These are phyloP conservation scores for Distichodus sexfasciatus DNA, from an alignment of 2,797 vertebrate species.

Conservation along the genomic window DNA sequence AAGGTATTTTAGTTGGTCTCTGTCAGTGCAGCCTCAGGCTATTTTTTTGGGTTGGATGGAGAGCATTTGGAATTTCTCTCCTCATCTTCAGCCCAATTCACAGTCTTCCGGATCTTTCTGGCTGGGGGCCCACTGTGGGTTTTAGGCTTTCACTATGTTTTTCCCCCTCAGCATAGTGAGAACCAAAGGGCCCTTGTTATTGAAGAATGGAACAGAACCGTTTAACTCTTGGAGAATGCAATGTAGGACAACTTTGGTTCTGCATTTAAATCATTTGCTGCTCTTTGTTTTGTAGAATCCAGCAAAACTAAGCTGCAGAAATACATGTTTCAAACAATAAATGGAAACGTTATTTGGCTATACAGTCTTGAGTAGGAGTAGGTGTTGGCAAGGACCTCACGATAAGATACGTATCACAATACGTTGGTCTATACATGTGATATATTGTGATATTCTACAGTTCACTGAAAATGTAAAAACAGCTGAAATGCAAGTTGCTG, in stretches of 20 bases:
- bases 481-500: too few species aligned
- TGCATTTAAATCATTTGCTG: background rate
- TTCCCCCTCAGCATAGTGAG: conserved; percentile 20
- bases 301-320: too few species aligned
- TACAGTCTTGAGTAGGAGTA: too few species aligned
- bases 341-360: too few species aligned
- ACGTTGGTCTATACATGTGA: too few species aligned
- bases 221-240: background rate
- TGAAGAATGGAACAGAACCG: background rate
- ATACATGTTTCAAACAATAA: too few species aligned
- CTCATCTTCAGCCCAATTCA: conserved; percentile 4
- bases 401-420: too few species aligned
- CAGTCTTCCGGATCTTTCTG: conserved; percentile 50
- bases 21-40: background rate
- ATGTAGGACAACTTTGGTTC: background rate
- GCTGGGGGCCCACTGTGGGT: conserved; percentile 37
- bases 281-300: too few species aligned
- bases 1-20: background rate
- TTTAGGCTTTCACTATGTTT: conserved; percentile 30
- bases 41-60: conserved; percentile 24
- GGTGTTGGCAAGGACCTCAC: too few species aligned
- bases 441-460: too few species aligned
- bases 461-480: too few species aligned
- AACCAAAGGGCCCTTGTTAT: conserved; percentile 44
- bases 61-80: background rate